Evolutionary conservation across 2,113 vertebrate species (phyloP), one percentile per base, ranked within the genome.

Genomic region (Sapajus apella): DNA sequence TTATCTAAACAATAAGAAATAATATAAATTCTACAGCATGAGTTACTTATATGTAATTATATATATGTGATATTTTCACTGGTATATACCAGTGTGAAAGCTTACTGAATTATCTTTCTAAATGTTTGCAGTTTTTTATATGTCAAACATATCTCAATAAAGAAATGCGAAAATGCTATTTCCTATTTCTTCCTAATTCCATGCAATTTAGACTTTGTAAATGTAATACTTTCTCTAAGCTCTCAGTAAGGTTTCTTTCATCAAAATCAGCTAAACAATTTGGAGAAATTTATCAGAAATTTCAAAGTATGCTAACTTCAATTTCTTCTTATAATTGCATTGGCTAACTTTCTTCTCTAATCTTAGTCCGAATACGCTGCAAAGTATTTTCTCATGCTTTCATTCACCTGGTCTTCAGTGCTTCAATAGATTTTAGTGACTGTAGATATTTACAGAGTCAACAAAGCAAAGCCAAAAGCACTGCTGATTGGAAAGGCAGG

Each of bases 291-390:
- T 91, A 68, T 66, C 83, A 91, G 64, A 90, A 90, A 81, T 61
- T 61, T 87, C 45, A 9, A 96, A 85, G 66, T 47, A 66, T 6
- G 6, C 8, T 23, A 83, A 32, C 14, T 20, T 77, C 56, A 90
- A 81, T 43, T 50, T 66, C 45, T 73, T 94, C 8, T n/a, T 23
- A 8, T 43, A 40, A 87, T 73, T 87, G 52, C 56, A 68, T 14
- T 35, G 35, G 75, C 50, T 95, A 47, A 70, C 21, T 79, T 95
- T 75, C n/a, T 93, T 70, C 37, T 92, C 35, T 76, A 75, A 90
- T 30, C 81, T 83, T 88, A 10, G 47, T 43, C 6, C 13, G 84
- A 70, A 61, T 23, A 14, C 77, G 18, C 50, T 55, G 70, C 2
- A 17, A 32, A 47, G 11, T 20, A 72, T 87, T 27, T 45, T 75